Evolutionary conservation across 2,797 vertebrate species (phyloP).

Genomic region (Peromyscus aztecus): DNA sequence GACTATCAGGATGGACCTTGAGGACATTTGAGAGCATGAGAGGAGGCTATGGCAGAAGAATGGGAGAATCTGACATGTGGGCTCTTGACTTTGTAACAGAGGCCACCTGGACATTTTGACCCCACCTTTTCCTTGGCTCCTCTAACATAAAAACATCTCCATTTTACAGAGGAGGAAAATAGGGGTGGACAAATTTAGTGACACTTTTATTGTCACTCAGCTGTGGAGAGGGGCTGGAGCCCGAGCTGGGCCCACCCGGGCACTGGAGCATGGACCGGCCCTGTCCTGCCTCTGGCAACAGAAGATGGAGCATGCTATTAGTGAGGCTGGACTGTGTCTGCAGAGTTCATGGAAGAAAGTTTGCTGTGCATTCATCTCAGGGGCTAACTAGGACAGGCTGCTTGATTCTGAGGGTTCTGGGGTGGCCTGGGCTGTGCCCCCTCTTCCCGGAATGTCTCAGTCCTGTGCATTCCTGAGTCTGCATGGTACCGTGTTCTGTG

Average conservation of each 20-base stretch:
- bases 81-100: neutral
- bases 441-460: conserved; percentile 79
- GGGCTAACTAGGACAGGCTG: conserved; percentile 83
- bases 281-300: neutral
- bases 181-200: neutral
- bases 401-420: conserved; percentile 80
- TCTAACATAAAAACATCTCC: neutral
- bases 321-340: conserved; percentile 66
- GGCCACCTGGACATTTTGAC: neutral
- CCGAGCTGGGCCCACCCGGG: fast-evolving
- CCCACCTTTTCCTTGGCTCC: neutral
- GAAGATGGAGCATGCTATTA: neutral
- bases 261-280: neutral
- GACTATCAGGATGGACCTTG: neutral
- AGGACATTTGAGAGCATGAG: neutral
- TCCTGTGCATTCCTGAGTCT: conserved; percentile 86
- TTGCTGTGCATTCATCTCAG: conserved; percentile 82
- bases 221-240: neutral
- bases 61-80: fast-evolving
- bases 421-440: conserved; percentile 75
- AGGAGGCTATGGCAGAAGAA: neutral
- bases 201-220: neutral
- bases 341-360: conserved; percentile 79
- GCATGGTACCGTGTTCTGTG: conserved; percentile 85
- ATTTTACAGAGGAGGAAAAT: neutral